Conservation (phyloP, 2,113 vertebrate genomes). For the Oxyruncus cristatus region DNA sequence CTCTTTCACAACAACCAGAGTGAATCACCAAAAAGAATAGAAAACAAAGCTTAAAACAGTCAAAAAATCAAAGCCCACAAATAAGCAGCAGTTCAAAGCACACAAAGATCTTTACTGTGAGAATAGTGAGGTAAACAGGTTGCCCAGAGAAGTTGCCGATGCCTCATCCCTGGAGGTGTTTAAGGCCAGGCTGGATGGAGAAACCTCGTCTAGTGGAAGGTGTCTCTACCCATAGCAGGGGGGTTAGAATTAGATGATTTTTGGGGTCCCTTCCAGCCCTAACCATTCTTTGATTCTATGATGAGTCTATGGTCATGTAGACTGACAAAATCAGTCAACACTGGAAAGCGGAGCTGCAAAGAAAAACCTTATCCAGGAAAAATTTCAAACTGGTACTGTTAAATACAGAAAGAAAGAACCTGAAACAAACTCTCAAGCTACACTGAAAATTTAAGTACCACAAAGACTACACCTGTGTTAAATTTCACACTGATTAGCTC, state of each 20-base stretch:
- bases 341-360: neutral
- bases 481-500: neutral
- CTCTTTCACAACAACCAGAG: neutral
- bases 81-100: neutral
- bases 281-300: too few species aligned
- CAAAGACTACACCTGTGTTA: neutral
- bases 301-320: neutral
- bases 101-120: neutral
- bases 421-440: neutral
- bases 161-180: neutral
- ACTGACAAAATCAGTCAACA: neutral
- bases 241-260: neutral
- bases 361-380: neutral
- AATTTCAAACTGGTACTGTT: neutral
- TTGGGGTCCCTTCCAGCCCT: neutral
- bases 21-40: neutral
- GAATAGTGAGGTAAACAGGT: neutral
- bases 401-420: neutral
- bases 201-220: neutral
- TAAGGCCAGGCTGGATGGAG: neutral
- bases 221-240: neutral
- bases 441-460: neutral
- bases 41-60: neutral
- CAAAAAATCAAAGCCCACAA: neutral
- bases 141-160: neutral